Evolutionary conservation across 2,888 invertebrate genomes (phyloP), one percentile per base, ranked within the genome.

Genomic region (Stenchaetothrips biformis): DNA sequence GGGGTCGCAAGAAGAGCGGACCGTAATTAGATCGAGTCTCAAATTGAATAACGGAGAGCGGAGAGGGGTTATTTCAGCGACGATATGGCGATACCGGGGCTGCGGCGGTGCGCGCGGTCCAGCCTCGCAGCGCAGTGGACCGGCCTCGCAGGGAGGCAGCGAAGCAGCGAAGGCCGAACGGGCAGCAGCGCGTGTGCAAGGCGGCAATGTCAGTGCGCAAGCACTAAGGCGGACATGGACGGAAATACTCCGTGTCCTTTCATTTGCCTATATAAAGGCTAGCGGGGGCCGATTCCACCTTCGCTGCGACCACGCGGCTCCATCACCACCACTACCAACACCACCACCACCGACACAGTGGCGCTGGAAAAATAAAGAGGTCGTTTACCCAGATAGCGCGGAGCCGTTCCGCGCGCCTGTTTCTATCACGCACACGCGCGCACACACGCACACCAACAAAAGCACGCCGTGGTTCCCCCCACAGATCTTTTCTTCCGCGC

Each of bases 351-450:
- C 21, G 67, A 67, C 67, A 67, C 21, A n/a, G 67, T 9, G 67
- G 21, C 67, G 67, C 25, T 6, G n/a, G 21, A 4, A n/a, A 21
- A 21, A 67, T 67, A 67, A 67, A 67, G 67, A 67, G 67, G 67
- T 67, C 67, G 67, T 67, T 67, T 67, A 67, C 67, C 67, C 67
- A 21, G 67, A 67, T 67, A 21, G 67, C 25, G 59, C 21, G n/a
- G 67, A 21, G n/a, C 21, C 21, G 21, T 37, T 37, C 1, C 37
- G 37, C 37, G n/a, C 21, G 21, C 67, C 67, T 21, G 67, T 21
- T 21, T 67, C 67, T 67, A 9, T 21, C 37, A 37, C 37, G 4
- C 37, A 37, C 67, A 67, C 67, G 21, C 67, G 7, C n/a, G 6
- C 67, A 67, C 67, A 9, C 62, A 37, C 37, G 4, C 37, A 37